phyloP scores from a whole-genome alignment of 2,113 vertebrate species.

The Spermophilus dauricus region DNA sequence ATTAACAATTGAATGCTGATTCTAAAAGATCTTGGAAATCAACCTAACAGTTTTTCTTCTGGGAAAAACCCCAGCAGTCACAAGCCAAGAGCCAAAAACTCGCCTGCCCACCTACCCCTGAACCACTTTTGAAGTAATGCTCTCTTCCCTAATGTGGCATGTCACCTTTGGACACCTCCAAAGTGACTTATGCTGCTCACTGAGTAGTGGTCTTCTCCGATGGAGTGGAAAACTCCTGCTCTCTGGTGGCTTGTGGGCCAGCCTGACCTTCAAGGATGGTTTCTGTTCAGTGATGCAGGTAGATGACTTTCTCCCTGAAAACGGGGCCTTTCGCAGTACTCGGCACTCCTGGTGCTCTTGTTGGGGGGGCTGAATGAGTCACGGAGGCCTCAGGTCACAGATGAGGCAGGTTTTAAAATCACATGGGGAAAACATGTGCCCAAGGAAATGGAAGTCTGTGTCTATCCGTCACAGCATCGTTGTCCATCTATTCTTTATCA shows the following conservation, averaged over 20 bases:
- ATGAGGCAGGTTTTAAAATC: constrained; percentile 70
- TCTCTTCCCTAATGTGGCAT: not conserved
- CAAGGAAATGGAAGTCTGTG: constrained; percentile 40
- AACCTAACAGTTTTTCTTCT: not conserved
- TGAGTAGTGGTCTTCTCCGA: not conserved
- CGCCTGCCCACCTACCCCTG: not conserved
- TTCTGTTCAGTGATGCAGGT: constrained; percentile 77
- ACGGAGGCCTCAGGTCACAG: constrained; percentile 56
- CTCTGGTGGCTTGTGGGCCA: constrained; percentile 58
- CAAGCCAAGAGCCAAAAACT: not conserved
- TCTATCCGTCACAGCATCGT: not conserved
- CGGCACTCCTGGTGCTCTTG: constrained; percentile 71
- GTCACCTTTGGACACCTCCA: not conserved
- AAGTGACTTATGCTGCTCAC: not conserved
- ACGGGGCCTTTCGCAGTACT: constrained; percentile 75
- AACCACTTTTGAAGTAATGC: not conserved
- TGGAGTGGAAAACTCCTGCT: constrained; percentile 66
- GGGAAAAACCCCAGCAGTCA: not conserved
- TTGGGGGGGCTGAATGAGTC: constrained; percentile 75
- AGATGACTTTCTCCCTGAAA: constrained; percentile 70
- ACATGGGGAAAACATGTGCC: constrained; percentile 73
- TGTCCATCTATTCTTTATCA: not conserved
- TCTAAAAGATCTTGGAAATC: not conserved
- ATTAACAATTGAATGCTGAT: not conserved
- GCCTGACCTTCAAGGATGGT: constrained; percentile 69